These are phyloP conservation scores for Pseudomyrmex gracilis DNA, from an alignment of 1,140 invertebrate genomes.

Conservation along the genomic window DNA sequence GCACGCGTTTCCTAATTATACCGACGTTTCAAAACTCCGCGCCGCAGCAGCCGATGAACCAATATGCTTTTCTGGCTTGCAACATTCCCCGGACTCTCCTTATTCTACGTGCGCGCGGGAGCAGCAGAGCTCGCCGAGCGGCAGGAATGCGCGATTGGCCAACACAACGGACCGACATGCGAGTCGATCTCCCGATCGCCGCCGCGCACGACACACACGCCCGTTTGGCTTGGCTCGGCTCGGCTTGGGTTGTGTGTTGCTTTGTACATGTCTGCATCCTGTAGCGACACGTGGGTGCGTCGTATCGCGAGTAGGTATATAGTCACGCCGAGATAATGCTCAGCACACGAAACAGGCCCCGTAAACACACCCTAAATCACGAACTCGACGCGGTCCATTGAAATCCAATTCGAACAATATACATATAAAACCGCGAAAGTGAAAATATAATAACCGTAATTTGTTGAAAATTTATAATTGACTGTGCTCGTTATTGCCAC, in stretches of 20 bases:
- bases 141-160: constrained; percentile 84
- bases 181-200: constrained; percentile 50
- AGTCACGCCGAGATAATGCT: constrained; percentile 48
- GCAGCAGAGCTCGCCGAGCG: constrained; percentile 72
- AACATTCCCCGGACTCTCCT: constrained; percentile 75
- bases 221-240: constrained; percentile 4
- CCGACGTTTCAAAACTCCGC: constrained; percentile 80
- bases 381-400: constrained; percentile 1
- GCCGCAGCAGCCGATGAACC: constrained; percentile 81
- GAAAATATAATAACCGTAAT: background rate
- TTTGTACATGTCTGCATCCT: background rate
- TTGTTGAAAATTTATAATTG: background rate
- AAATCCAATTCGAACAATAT: background rate
- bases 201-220: constrained; percentile 18
- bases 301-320: constrained; percentile 23
- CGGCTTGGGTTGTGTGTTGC: background rate
- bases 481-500: too few species aligned
- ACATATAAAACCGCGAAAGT: background rate
- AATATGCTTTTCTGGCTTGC: constrained; percentile 84
- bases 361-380: constrained; percentile 69
- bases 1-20: constrained; percentile 83
- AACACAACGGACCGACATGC: constrained; percentile 75
- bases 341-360: constrained; percentile 75
- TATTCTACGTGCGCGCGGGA: constrained; percentile 66
- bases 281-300: constrained; percentile 60